A percentile compares a stretch with the other conserved stretches of the same genome.
phyloP scores from a whole-genome alignment of 2,797 vertebrate genomes.

The Ptychadena robeensis region DNA sequence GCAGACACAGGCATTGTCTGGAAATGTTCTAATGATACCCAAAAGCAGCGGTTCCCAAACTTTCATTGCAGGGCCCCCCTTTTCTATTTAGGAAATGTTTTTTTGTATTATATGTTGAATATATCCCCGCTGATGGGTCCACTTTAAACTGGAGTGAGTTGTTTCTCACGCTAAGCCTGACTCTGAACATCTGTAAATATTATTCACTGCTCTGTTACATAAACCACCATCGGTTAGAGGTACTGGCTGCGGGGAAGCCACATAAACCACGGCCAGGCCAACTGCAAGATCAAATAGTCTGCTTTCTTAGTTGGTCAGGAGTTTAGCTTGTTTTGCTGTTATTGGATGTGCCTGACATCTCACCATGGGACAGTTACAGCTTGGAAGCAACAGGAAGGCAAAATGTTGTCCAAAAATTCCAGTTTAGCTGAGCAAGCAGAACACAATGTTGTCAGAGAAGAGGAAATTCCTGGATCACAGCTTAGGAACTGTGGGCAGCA shows the following conservation, averaged over 20 bases:
- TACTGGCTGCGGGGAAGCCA: not conserved
- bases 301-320: not conserved
- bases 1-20: too few relatives aligned
- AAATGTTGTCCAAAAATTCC: not conserved
- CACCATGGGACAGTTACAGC: not conserved
- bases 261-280: not conserved
- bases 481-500: not conserved
- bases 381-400: not conserved
- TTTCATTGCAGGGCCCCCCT: too few relatives aligned
- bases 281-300: not conserved
- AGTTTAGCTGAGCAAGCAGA: conserved; percentile 2
- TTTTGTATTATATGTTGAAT: too few relatives aligned
- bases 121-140: too few relatives aligned
- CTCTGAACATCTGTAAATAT: too few relatives aligned
- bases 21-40: too few relatives aligned
- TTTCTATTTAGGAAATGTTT: too few relatives aligned
- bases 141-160: too few relatives aligned
- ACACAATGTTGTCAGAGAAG: not conserved
- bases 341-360: too few relatives aligned
- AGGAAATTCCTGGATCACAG: not conserved
- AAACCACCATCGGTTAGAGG: not conserved
- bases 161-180: too few relatives aligned
- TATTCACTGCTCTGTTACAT: not conserved
- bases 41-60: too few relatives aligned
- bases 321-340: not conserved